Conservation (phyloP, 2,888 invertebrate genomes). For the Amitus sp. region DNA sequence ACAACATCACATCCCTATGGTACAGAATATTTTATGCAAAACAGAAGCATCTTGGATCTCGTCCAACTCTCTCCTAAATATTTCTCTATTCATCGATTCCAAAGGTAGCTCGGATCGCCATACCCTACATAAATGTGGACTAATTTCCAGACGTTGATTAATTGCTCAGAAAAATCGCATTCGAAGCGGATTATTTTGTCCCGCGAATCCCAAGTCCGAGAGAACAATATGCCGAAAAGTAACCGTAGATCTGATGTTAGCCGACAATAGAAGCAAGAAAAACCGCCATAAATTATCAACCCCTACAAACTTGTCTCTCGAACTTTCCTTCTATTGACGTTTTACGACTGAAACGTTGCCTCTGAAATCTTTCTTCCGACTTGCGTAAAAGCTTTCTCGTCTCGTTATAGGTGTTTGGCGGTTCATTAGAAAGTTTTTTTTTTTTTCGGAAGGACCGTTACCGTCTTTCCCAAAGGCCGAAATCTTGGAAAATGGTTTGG, state of each 20-base stretch:
- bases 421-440: not conserved
- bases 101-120: constrained; percentile 1
- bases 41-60: constrained; percentile 8
- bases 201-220: no score
- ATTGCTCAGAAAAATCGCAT: not conserved
- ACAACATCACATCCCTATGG: constrained; percentile 9
- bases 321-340: no score
- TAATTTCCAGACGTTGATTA: not conserved
- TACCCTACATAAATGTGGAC: not conserved
- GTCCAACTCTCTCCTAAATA: constrained; percentile 9
- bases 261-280: no score
- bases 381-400: not conserved
- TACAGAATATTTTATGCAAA: not conserved
- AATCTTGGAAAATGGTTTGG: not conserved
- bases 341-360: no score
- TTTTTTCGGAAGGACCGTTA: no score
- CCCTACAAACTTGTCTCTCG: no score
- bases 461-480: no score
- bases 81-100: constrained; percentile 9
- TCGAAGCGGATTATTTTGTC: no score
- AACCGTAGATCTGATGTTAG: no score
- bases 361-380: not conserved
- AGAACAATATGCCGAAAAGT: no score
- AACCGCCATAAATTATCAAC: no score
- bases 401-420: not conserved